Base-by-base conservation (phyloP, 2,797 vertebrate species). In the Emys orbicularis region DNA sequence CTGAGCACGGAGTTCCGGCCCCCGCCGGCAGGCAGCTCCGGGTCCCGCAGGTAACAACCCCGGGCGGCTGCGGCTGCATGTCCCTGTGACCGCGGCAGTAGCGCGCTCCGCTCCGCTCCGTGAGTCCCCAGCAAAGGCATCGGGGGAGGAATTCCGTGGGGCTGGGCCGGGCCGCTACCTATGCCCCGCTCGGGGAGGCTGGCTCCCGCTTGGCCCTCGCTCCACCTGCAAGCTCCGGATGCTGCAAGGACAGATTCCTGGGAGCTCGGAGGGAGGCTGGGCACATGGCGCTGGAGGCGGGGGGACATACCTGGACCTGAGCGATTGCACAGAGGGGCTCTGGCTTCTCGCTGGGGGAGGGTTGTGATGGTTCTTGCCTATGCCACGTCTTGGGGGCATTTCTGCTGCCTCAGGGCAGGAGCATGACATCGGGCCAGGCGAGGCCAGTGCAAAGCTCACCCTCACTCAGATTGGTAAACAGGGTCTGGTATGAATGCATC, bases 31-130 rank as follows among this genome's bases (percentile, higher is more conserved):
- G 95, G 93, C 5, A 19, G 72, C 27, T 8, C 47, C 57, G 37
- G 27, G 84, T 9, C 56, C 84, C 88, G 79, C 94, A 96, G 96
- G 94, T 94, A 95, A 91, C 6, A 12, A 47, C 19, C 9, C 44
- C 54, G 29, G 19, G 82, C 44, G 72, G 82, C 54, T 50, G 27
- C 72, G 2, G 50, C 2, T 2, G 25, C 41, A 25, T 5, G 6
- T 19, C 44, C 49, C 49, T 2, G 2, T 6, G 18, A 44, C 37
- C 1, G 80, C 81, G 5, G 2, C 0, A 9, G 34, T 4, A 61
- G 59, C 34, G 34, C 34, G 34, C 34, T 37, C 8, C 61, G 34
- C 18, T 44, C 44, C 44, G 44, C 61, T n/a, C n/a, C n/a, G 34
- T 61, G 4, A 16, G 13, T 65, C 61, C 34, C 34, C 34, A 16